Base-by-base conservation (phyloP, 2,797 vertebrate species). In the Gouania willdenowi region DNA sequence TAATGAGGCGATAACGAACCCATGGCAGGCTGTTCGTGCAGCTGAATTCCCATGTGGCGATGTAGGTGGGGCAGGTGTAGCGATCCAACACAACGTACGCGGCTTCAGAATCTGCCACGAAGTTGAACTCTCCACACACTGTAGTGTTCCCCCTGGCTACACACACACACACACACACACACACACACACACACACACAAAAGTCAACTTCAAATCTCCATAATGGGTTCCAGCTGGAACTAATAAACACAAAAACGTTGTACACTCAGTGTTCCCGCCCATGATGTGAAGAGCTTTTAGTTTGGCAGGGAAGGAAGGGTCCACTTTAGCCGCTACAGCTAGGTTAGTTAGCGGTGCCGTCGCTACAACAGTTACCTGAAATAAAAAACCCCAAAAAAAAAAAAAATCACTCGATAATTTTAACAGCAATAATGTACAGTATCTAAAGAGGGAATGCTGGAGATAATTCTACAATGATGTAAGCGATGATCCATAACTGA, bases 61-160 rank as follows among this genome's bases (percentile, higher is more conserved):
- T 88, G 71, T 85, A 86, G 38, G 69, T 84, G 19, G 83, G 83
- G 15, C 85, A 92, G 9, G 48, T 63, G 62, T 62, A 86, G 1
- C 84, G 75, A 41, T 88, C 82, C 43, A 89, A 31, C 34, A 89
- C 84, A 2, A 87, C 43, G 48, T 81, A 82, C 20, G 87, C 87
- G 0, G 86, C 87, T 64, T 91, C 89, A 1, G 89, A 78, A 45
- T 91, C 88, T 1, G 75, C 64, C 15, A 73, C 69, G 16, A 92
- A 92, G 82, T 90, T 89, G 47, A 83, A 89, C 65, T 91, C 88
- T 17, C 74, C 85, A 19, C 84, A 89, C 5, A 73, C 4, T 0
- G 82, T 82, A 10, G 39, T 52, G 67, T 92, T 92, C 1, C 87
- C 89, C 27, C 76, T 75, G 28, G 89, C 90, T 11, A 36, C 15